A percentile compares a stretch with the other conserved stretches of the same genome.
Evolutionary conservation across 2,888 invertebrate genomes (phyloP).

Genomic region (Nowickia ferox): DNA sequence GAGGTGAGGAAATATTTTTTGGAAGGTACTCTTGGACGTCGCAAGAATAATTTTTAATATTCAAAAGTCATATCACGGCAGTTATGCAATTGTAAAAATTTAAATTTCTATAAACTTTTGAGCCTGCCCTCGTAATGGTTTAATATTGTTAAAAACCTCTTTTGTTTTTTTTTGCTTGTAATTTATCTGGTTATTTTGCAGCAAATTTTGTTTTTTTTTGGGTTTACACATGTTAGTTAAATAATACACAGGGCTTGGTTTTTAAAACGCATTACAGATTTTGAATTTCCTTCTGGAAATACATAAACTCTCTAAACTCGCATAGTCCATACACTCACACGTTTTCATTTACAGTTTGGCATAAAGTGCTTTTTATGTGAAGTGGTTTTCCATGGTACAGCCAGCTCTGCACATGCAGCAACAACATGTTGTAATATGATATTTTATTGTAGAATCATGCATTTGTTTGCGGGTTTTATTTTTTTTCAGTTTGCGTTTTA

Average conservation of each 20-base stretch:
- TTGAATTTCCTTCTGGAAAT: constrained; percentile 25
- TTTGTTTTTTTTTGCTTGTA: constrained; percentile 2
- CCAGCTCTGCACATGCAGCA: background rate
- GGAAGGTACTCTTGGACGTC: too few species aligned
- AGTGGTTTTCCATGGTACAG: constrained; percentile 22
- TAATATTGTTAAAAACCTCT: background rate
- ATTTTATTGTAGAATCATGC: constrained; percentile 61
- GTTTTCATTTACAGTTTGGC: constrained; percentile 11
- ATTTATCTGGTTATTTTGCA: background rate
- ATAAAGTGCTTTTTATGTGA: constrained; percentile 45
- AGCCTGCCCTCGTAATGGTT: background rate
- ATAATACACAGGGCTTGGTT: constrained; percentile 10
- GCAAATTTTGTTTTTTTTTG: constrained; percentile 11
- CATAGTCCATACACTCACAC: background rate
- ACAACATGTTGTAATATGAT: constrained; percentile 54
- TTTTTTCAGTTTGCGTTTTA: constrained; percentile 37
- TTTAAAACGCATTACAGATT: constrained; percentile 42
- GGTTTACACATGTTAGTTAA: constrained; percentile 34
- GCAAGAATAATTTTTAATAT: too few species aligned
- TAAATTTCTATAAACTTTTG: background rate
- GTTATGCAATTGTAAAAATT: too few species aligned
- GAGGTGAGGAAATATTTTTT: too few species aligned
- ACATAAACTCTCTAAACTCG: background rate
- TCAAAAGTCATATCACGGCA: too few species aligned
- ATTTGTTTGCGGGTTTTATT: constrained; percentile 45